These are phyloP conservation scores for Oreonectes daqikongensis DNA, from an alignment of 2,797 vertebrate species.

Conservation along the genomic window DNA sequence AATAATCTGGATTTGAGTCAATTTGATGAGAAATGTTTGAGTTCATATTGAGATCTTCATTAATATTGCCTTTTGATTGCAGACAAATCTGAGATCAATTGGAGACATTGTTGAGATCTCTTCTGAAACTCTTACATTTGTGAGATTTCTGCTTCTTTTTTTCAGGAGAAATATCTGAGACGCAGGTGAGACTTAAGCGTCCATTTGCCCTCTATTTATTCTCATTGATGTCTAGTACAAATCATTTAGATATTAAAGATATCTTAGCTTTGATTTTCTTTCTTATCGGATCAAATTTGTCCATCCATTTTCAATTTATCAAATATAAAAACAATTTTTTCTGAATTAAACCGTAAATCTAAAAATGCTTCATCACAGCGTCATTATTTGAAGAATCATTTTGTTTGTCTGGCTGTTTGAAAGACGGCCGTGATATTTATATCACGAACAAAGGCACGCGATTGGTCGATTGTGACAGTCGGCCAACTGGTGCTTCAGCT, in stretches of 20 bases:
- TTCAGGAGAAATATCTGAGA: not conserved
- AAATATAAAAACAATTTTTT: too few relatives aligned
- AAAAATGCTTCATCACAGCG: not conserved
- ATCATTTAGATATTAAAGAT: not conserved
- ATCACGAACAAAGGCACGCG: not conserved
- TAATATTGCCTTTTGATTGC: too few relatives aligned
- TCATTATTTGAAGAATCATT: slow-evolving; percentile 23
- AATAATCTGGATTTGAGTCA: too few relatives aligned
- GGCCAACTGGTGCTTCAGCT: slow-evolving; percentile 34
- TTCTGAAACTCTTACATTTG: too few relatives aligned
- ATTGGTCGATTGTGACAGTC: slow-evolving; percentile 8
- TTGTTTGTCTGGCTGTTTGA: slow-evolving; percentile 23
- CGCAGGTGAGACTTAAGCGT: not conserved
- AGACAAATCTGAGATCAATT: too few relatives aligned
- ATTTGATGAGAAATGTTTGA: too few relatives aligned
- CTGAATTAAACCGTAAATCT: not conserved
- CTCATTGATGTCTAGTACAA: not conserved
- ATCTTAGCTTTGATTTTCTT: too few relatives aligned
- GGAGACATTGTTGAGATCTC: too few relatives aligned
- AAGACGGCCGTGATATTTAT: slow-evolving; percentile 9
- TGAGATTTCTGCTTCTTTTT: not conserved
- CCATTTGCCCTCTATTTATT: not conserved
- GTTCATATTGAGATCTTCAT: too few relatives aligned
- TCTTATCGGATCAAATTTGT: too few relatives aligned
- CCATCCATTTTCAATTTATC: too few relatives aligned